Conservation (phyloP, 2,797 vertebrate genomes). For the Helarctos malayanus region DNA sequence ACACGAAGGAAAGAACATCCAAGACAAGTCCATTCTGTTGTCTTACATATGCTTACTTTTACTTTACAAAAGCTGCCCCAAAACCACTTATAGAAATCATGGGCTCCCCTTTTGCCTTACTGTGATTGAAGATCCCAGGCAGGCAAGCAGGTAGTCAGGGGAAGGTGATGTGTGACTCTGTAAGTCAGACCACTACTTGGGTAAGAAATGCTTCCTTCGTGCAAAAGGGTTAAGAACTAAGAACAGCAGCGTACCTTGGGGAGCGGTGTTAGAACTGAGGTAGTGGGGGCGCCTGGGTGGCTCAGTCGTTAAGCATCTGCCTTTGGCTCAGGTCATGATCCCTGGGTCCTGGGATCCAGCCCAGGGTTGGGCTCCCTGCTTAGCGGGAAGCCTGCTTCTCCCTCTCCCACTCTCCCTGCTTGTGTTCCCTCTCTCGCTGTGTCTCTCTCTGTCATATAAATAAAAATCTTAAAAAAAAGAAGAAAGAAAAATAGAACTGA, state of each 20-base stretch:
- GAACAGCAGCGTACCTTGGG: not conserved
- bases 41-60: not conserved
- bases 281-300: too few relatives aligned
- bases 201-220: fast-evolving
- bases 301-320: too few relatives aligned
- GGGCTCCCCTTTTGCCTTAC: not conserved
- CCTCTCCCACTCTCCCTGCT: too few relatives aligned
- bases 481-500: not conserved
- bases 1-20: not conserved
- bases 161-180: not conserved
- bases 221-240: not conserved
- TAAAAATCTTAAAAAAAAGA: too few relatives aligned
- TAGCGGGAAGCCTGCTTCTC: too few relatives aligned
- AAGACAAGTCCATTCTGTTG: not conserved
- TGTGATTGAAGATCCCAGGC: not conserved
- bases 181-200: not conserved
- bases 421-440: too few relatives aligned
- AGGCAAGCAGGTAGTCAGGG: not conserved
- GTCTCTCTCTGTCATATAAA: too few relatives aligned
- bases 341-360: too few relatives aligned
- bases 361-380: too few relatives aligned
- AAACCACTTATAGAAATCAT: not conserved
- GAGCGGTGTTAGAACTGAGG: not conserved
- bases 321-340: too few relatives aligned
- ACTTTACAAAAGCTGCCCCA: not conserved